These are phyloP conservation scores for Sciaenops ocellatus DNA, from an alignment of 2,797 vertebrate genomes.

Conservation along the genomic window DNA sequence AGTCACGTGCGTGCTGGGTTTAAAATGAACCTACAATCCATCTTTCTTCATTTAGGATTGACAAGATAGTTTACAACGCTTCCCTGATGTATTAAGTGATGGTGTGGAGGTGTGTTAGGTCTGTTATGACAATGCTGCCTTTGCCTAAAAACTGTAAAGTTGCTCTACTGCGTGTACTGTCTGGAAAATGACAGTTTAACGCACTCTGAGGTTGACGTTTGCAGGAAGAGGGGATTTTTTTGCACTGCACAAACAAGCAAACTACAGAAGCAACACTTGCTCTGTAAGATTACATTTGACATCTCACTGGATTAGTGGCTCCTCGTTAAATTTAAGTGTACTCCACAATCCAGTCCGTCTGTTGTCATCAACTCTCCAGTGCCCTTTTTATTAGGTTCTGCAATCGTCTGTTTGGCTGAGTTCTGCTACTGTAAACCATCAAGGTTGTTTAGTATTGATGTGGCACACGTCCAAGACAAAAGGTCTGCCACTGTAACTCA, in stretches of 20 bases:
- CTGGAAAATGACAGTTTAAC: background rate
- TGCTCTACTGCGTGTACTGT: background rate
- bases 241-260: background rate
- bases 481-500: background rate
- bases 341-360: background rate
- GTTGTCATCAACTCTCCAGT: background rate
- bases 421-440: background rate
- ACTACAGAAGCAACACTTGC: background rate
- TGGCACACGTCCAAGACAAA: background rate
- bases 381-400: background rate
- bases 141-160: background rate
- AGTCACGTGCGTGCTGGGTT: constrained; percentile 2
- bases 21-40: background rate
- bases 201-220: background rate
- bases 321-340: background rate
- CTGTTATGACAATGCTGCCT: background rate
- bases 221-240: background rate
- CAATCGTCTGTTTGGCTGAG: background rate
- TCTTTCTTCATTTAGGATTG: background rate
- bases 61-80: background rate
- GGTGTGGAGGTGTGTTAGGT: background rate
- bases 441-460: background rate
- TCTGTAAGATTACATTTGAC: constrained; percentile 13
- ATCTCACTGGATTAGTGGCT: constrained; percentile 19
- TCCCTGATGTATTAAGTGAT: background rate